Evolutionary conservation across 2,888 invertebrate genomes (phyloP).

Genomic region (Parochlus steinenii): DNA sequence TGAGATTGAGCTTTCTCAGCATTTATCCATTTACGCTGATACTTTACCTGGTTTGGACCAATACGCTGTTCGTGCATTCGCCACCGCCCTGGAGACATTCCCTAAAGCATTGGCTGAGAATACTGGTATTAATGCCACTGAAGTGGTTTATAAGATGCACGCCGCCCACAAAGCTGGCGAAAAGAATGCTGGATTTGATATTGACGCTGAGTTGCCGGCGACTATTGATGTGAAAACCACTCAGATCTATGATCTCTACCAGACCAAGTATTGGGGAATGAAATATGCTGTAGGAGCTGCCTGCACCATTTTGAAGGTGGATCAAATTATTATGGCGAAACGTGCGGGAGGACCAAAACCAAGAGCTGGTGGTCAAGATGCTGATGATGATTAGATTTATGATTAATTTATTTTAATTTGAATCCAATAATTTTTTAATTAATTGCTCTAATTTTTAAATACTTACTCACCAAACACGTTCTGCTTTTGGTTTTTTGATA

Average conservation of each 20-base stretch:
- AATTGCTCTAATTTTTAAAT: too few species aligned
- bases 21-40: conserved; percentile 73
- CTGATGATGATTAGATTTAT: conserved; percentile 51
- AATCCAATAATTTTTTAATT: too few species aligned
- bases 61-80: conserved; percentile 91
- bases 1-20: conserved; percentile 84
- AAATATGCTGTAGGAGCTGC: conserved; percentile 92
- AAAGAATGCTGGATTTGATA: conserved; percentile 69
- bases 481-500: too few species aligned
- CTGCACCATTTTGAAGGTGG: conserved; percentile 80
- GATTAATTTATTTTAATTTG: neutral
- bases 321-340: conserved; percentile 98
- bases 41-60: conserved; percentile 90
- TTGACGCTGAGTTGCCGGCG: conserved; percentile 56
- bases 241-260: conserved; percentile 67
- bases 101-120: conserved; percentile 91
- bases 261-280: conserved; percentile 82
- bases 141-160: conserved; percentile 74
- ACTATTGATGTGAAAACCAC: conserved; percentile 60
- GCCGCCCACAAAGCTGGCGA: conserved; percentile 83
- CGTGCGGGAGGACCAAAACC: conserved; percentile 90
- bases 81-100: conserved; percentile 72
- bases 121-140: conserved; percentile 75
- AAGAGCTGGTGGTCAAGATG: conserved; percentile 40
- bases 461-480: too few species aligned